Conservation (phyloP, 2,888 invertebrate species). For the Tenthredo notha region DNA sequence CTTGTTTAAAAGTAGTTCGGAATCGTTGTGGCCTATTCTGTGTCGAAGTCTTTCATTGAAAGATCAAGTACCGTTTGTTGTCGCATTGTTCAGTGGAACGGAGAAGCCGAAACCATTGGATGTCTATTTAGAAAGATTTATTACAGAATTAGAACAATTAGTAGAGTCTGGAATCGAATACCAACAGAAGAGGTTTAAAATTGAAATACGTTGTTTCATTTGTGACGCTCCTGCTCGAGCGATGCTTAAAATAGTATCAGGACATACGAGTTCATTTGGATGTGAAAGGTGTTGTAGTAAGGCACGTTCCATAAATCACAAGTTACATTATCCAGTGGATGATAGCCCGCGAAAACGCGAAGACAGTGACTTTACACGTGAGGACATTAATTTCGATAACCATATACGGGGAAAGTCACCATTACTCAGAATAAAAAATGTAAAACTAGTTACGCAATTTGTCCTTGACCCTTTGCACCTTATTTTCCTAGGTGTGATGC, state of each 20-base stretch:
- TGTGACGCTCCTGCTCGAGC: conserved; percentile 40
- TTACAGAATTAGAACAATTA: conserved; percentile 30
- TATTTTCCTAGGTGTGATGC: conserved; percentile 31
- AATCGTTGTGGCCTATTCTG: conserved; percentile 28
- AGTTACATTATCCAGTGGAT: conserved; percentile 26
- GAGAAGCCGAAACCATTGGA: conserved; percentile 28
- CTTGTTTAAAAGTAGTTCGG: conserved; percentile 22
- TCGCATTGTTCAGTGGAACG: conserved; percentile 30
- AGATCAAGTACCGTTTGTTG: conserved; percentile 33
- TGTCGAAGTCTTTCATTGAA: conserved; percentile 32
- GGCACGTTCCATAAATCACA: conserved; percentile 23
- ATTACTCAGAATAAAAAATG: conserved; percentile 18
- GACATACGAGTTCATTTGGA: conserved; percentile 41
- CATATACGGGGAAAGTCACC: conserved; percentile 38
- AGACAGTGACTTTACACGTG: conserved; percentile 19
- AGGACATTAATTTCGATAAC: conserved; percentile 10
- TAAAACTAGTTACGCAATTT: conserved; percentile 32
- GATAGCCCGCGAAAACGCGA: conserved; percentile 28
- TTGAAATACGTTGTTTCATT: conserved; percentile 35
- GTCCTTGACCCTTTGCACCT: conserved; percentile 16
- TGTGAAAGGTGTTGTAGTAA: conserved; percentile 33
- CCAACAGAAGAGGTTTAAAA: background rate
- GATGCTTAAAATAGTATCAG: conserved; percentile 24
- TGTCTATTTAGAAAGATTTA: conserved; percentile 26
- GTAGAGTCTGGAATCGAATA: conserved; percentile 19